These are phyloP conservation scores for Chiloscyllium punctatum DNA, from an alignment of 2,797 vertebrate species.

Conservation along the genomic window DNA sequence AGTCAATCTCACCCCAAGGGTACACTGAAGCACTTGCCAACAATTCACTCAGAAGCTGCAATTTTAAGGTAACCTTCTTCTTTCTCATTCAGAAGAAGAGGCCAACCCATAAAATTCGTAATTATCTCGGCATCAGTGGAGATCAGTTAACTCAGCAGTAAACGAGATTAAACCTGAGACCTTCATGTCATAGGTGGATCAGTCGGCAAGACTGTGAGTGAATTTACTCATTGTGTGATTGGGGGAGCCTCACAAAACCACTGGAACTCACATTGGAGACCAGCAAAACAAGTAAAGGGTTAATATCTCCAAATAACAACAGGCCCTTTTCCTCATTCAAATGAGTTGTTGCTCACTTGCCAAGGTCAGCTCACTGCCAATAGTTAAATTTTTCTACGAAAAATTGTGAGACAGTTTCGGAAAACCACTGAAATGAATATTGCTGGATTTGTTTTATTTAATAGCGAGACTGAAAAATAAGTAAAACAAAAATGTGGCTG, in stretches of 20 bases:
- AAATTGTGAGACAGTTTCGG: neutral
- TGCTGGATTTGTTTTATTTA: conserved; percentile 18
- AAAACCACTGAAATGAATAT: neutral
- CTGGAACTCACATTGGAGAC: neutral
- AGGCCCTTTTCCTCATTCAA: neutral
- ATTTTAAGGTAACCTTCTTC: neutral
- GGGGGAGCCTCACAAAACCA: neutral
- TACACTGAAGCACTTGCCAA: neutral
- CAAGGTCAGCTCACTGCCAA: neutral
- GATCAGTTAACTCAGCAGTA: neutral
- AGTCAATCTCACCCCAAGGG: neutral
- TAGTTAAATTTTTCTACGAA: conserved; percentile 4
- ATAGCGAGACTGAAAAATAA: neutral
- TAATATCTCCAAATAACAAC: neutral
- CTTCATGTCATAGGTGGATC: neutral
- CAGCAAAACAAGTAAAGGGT: neutral
- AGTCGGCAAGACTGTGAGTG: neutral
- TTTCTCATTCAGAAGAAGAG: no score
- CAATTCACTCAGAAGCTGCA: neutral
- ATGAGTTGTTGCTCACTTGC: neutral
- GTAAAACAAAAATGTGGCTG: conserved; percentile 21
- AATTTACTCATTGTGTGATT: neutral
- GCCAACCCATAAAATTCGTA: neutral
- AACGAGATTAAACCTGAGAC: neutral
- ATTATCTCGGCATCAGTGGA: neutral